Conservation (phyloP, 1,140 invertebrate genomes). For the Drosophila sulfurigaster region DNA sequence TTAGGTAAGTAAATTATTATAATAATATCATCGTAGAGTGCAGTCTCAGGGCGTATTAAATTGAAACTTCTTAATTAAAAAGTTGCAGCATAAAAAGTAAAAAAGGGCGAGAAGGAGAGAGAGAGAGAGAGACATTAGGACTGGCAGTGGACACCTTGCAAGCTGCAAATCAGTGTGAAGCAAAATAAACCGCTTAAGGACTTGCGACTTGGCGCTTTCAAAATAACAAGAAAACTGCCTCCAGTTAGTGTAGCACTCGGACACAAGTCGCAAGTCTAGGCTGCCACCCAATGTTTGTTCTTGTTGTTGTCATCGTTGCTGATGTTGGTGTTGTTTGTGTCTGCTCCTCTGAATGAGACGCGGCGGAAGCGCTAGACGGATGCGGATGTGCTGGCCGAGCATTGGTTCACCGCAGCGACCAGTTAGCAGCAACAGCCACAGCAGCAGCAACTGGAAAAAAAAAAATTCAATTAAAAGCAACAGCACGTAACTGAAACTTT, state of each 20-base stretch:
- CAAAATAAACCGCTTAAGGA: slow-evolving; percentile 81
- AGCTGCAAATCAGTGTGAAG: slow-evolving; percentile 79
- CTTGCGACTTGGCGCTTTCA: slow-evolving; percentile 76
- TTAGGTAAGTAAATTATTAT: slow-evolving; percentile 78
- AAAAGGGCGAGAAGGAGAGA: not conserved
- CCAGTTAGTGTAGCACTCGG: slow-evolving; percentile 48
- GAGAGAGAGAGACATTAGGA: slow-evolving; percentile 3
- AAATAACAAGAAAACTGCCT: slow-evolving; percentile 80
- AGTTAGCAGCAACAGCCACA: slow-evolving; percentile 41
- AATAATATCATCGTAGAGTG: slow-evolving; percentile 49
- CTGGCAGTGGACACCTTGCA: slow-evolving; percentile 46
- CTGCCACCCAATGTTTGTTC: slow-evolving; percentile 13
- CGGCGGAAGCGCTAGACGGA: slow-evolving; percentile 68
- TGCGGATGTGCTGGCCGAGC: slow-evolving; percentile 78
- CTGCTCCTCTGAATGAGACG: slow-evolving; percentile 14
- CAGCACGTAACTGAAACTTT: slow-evolving; percentile 84
- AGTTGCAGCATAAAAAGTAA: slow-evolving; percentile 64
- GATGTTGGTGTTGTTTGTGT: slow-evolving; percentile 23
- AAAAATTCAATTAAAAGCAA: slow-evolving; percentile 84
- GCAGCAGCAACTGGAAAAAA: slow-evolving; percentile 61
- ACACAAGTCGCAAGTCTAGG: slow-evolving; percentile 42
- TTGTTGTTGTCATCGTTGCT: slow-evolving; percentile 23
- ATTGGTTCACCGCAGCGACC: slow-evolving; percentile 66
- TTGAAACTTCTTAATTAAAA: slow-evolving; percentile 82
- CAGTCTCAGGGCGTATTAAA: slow-evolving; percentile 62